Conservation (phyloP, 2,888 invertebrate genomes). For the Cataglyphis livida region DNA sequence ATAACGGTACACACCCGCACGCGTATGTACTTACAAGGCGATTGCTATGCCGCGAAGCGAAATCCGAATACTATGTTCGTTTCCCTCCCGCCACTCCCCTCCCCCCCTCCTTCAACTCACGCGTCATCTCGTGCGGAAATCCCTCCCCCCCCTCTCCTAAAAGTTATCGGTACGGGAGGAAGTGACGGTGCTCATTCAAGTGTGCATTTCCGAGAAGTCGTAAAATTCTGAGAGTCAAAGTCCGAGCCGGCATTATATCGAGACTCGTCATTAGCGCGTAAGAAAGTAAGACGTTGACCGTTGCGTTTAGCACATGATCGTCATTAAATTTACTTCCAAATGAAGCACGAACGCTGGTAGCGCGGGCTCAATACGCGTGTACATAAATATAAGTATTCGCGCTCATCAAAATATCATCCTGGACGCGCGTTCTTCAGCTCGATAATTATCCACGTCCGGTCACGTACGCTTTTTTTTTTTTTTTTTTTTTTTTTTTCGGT, state of each 20-base stretch:
- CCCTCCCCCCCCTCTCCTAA: conserved; percentile 18
- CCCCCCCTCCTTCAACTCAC: conserved; percentile 7
- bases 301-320: conserved; percentile 44
- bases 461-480: conserved; percentile 13
- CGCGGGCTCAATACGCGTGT: not conserved
- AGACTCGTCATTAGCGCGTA: conserved; percentile 75
- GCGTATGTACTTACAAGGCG: conserved; percentile 63
- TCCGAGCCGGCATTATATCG: conserved; percentile 65
- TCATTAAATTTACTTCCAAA: conserved; percentile 26
- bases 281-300: conserved; percentile 72
- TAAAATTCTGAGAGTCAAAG: conserved; percentile 61
- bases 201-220: conserved; percentile 69
- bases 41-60: conserved; percentile 58
- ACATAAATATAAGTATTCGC: not conserved
- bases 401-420: not conserved
- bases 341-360: not conserved
- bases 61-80: conserved; percentile 66
- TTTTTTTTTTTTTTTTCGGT: conserved; percentile 29
- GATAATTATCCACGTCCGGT: conserved; percentile 31
- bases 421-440: conserved; percentile 14
- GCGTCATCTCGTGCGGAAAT: conserved; percentile 16
- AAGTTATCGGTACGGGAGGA: conserved; percentile 50
- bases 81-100: conserved; percentile 1
- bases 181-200: conserved; percentile 61
- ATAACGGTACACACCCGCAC: conserved; percentile 71